Conservation (phyloP, 2,888 invertebrate species). For the Microdon myrmicae region DNA sequence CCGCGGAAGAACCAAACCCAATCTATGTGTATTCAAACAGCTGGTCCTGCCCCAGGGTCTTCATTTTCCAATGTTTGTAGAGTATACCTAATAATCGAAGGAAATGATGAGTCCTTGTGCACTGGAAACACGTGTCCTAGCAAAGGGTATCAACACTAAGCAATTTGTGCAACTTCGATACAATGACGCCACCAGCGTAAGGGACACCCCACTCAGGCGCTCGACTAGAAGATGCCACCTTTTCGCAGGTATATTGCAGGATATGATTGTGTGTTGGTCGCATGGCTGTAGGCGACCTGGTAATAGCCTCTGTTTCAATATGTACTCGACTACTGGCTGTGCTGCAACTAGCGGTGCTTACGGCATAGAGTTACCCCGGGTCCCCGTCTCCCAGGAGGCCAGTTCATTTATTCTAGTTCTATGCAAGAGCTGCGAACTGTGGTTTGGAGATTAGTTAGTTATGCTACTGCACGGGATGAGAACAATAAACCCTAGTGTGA, state of each 20-base stretch:
- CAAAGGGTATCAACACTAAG: too few species aligned
- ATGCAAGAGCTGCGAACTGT: constrained; percentile 26
- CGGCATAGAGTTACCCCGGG: too few species aligned
- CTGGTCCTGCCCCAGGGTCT: constrained; percentile 23
- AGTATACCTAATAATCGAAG: constrained; percentile 21
- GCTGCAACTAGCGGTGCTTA: constrained; percentile 12
- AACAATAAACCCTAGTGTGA: constrained; percentile 37
- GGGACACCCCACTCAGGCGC: constrained; percentile 2
- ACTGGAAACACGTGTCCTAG: constrained; percentile 34
- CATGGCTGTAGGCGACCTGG: constrained; percentile 28
- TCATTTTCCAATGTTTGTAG: neutral
- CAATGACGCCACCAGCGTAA: constrained; percentile 7
- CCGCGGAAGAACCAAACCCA: constrained; percentile 19
- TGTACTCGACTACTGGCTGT: constrained; percentile 18
- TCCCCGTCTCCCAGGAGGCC: too few species aligned
- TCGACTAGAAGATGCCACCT: too few species aligned
- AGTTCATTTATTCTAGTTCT: constrained; percentile 36
- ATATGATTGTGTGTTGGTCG: constrained; percentile 2
- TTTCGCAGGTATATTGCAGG: too few species aligned
- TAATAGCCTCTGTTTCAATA: constrained; percentile 21
- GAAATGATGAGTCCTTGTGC: constrained; percentile 36
- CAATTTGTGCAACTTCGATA: constrained; percentile 10
- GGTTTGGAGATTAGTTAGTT: constrained; percentile 18
- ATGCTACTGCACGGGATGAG: constrained; percentile 22
- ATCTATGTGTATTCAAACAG: constrained; percentile 25